Base-by-base conservation (phyloP, 2,113 vertebrate species). In the Oreochromis niloticus region DNA sequence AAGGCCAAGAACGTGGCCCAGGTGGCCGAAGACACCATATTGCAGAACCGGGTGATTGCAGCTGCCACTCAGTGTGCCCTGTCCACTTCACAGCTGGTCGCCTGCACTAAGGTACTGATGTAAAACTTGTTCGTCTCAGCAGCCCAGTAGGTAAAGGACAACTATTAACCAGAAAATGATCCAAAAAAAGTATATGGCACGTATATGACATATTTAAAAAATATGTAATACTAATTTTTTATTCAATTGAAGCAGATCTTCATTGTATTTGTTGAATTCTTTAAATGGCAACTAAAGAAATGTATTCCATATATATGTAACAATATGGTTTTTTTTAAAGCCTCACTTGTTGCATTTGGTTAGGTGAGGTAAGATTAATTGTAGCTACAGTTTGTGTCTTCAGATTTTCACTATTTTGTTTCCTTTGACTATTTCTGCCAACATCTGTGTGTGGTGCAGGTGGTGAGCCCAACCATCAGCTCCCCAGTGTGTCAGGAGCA, bases 1-100 rank as follows among this genome's bases (percentile, higher is more conserved):
- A 99, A 99, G 92, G 98, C 99, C 75, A 99, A 99, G 96, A 99
- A 99, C 0, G 99, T 99, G 10, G 99, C 99, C 1, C 99, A 99
- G 94, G 98, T 98, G 61, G 97, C 98, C 0, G 98, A 99, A 92
- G 99, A 99, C 87, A 97, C 97, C 0, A 97, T 98, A 6, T 96
- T 99, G 78, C 99, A 99, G 96, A 99, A 99, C 96, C 96, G 98
- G 9, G 98, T 99, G 92, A 99, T 99, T 7, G 98, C 98, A 16
- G 98, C 99, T 4, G 99, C 99, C 41, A 99, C 99, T 2, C 99
- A 98, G 88, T 99, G 99, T 3, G 99, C 99, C 2, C 98, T 99
- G 19, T 99, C 98, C 78, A 99, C 99, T 66, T 99, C 99, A 4
- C 99, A 99, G 97, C 97, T 99, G 2, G 99, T 99, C 61, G 99